Conservation (phyloP, 2,888 invertebrate genomes). For the Amphipoea oculea region DNA sequence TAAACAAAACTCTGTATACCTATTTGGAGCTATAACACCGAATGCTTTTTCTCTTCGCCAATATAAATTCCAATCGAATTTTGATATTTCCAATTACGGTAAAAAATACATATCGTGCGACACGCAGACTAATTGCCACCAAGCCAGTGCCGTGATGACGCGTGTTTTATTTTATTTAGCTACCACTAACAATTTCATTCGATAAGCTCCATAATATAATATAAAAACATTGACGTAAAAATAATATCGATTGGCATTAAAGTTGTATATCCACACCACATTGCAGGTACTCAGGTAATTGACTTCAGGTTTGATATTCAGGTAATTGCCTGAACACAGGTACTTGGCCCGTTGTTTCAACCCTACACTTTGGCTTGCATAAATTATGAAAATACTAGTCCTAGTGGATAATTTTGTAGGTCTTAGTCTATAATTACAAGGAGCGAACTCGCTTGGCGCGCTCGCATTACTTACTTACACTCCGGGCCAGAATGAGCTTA, state of each 20-base stretch:
- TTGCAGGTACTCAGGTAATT: constrained; percentile 31
- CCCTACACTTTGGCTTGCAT: constrained; percentile 79
- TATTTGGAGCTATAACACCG: constrained; percentile 14
- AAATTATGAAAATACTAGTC: constrained; percentile 78
- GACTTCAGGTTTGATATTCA: constrained; percentile 52
- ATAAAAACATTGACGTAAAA: constrained; percentile 24
- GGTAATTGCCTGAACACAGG: constrained; percentile 69
- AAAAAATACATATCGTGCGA: constrained; percentile 67
- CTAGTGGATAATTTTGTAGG: constrained; percentile 76
- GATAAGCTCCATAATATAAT: constrained; percentile 24
- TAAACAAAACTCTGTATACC: constrained; percentile 26
- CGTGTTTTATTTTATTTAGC: constrained; percentile 56
- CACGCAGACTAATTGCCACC: constrained; percentile 70
- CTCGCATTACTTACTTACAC: constrained; percentile 64
- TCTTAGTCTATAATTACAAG: constrained; percentile 79
- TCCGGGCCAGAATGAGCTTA: constrained; percentile 65
- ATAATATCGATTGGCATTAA: constrained; percentile 57
- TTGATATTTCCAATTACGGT: constrained; percentile 62
- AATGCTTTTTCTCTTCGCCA: constrained; percentile 46
- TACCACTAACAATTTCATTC: constrained; percentile 42
- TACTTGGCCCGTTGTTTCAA: constrained; percentile 70
- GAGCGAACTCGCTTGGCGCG: constrained; percentile 64
- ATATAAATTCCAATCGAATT: constrained; percentile 59
- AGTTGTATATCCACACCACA: constrained; percentile 55
- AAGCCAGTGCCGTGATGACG: constrained; percentile 55